These are phyloP conservation scores for Germaria angustata DNA, from an alignment of 2,888 invertebrate genomes.

Conservation along the genomic window DNA sequence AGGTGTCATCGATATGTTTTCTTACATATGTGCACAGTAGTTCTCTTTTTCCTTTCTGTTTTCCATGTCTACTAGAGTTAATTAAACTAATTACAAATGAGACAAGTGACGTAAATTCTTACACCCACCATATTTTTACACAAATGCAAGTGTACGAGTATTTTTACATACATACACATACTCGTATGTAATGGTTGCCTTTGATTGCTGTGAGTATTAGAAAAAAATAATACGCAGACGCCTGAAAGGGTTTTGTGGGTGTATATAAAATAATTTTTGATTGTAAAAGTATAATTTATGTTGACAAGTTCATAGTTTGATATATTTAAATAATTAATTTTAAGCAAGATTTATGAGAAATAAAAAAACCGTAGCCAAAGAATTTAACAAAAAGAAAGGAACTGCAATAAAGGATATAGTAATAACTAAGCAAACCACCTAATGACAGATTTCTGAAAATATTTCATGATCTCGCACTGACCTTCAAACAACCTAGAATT, in stretches of 20 bases:
- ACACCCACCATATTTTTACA: not conserved
- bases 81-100: slow-evolving; percentile 55
- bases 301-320: slow-evolving; percentile 56
- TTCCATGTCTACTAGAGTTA: slow-evolving; percentile 36
- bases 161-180: not conserved
- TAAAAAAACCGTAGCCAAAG: not conserved
- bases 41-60: not conserved
- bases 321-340: slow-evolving; percentile 58
- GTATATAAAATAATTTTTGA: not conserved
- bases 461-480: not conserved
- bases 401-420: not conserved
- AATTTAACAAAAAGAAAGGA: not conserved
- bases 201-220: not conserved
- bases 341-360: slow-evolving; percentile 38
- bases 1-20: no score
- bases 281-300: slow-evolving; percentile 50
- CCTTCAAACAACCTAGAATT: not conserved
- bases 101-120: slow-evolving; percentile 24
- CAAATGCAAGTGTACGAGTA: no score
- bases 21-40: not conserved
- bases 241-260: slow-evolving; percentile 10
- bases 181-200: not conserved
- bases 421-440: not conserved
- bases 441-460: not conserved
- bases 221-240: slow-evolving; percentile 2